Conservation (phyloP, 2,797 vertebrate species). For the Lagorchestes hirsutus region DNA sequence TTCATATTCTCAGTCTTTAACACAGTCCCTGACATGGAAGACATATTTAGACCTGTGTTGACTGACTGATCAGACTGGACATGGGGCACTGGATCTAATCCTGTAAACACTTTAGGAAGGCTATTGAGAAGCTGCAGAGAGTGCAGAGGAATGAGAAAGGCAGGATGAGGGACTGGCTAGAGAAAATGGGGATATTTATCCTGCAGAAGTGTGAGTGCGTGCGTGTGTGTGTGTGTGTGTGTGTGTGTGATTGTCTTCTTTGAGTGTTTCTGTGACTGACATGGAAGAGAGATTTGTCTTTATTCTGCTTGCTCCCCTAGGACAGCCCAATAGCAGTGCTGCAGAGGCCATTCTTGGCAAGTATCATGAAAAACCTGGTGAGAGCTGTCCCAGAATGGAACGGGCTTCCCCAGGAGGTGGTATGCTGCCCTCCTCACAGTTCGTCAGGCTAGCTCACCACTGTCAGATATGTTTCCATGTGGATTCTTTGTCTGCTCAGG, state of each 20-base stretch:
- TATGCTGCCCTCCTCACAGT: background rate
- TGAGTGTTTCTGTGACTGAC: too few relatives aligned
- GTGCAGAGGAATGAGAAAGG: background rate
- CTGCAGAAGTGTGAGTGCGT: too few relatives aligned
- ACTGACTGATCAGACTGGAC: background rate
- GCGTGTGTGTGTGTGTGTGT: too few relatives aligned
- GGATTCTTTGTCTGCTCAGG: background rate
- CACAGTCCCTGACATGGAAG: background rate
- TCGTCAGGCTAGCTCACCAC: background rate
- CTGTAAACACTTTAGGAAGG: background rate
- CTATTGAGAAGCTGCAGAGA: background rate
- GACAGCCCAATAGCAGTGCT: background rate
- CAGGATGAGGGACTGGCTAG: background rate
- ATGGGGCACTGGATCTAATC: fast-evolving
- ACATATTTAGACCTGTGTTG: background rate
- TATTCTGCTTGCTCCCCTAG: background rate
- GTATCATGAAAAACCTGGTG: background rate
- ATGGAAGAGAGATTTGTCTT: background rate
- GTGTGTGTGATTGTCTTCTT: too few relatives aligned
- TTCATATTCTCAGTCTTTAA: background rate
- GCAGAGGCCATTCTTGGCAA: background rate
- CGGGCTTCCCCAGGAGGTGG: background rate
- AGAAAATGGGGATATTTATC: background rate
- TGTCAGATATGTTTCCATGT: background rate
- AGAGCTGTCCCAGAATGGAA: background rate